Base-by-base conservation (phyloP, 2,113 vertebrate genomes). In the Stegostoma tigrinum region DNA sequence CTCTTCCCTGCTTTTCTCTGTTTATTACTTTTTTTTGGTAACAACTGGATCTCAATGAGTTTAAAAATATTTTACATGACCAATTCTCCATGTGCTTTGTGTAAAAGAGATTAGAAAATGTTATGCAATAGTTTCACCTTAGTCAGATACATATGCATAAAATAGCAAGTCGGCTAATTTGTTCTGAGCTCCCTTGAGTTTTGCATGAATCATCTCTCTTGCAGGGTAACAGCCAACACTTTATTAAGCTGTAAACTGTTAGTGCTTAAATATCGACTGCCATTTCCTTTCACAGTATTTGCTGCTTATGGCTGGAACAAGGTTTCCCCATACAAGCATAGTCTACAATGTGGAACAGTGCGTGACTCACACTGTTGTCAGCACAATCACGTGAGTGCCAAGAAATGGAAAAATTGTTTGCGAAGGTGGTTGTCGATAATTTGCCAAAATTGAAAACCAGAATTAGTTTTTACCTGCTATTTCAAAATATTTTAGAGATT, bases 31-130 rank as follows among this genome's bases (percentile, higher is more conserved):
- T 38, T 52, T 38, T 66, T 83, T 14, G 8, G 19, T 21, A 30
- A 61, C n/a, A 34, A 66, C 89, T 93, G 89, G 89, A 93, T 38
- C 34, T 66, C 61, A 66, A 64, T 64, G 55, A 66, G 17, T 89
- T 45, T 64, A 91, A 93, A 38, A 67, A 66, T 19, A n/a, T 64
- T n/a, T 66, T 66, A n/a, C 61, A 7, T 61, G 38, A 30, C 61
- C 61, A 38, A 38, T 66, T 93, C 61, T 93, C 89, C 89, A 42
- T 34, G 21, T n/a, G n/a, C 48, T 90, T 14, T 10, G 66, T 93
- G 61, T 93, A 93, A 93, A 21, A 38, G 89, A 38, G 89, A 15
- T 93, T 93, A 93, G 89, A 67, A 38, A 66, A 66, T 67, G 61
- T 93, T 38, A 8, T 38, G 21, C n/a, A n/a, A 19, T 34, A 38